These are phyloP conservation scores for Drosophila maculinotata DNA, from an alignment of 2,888 invertebrate genomes.

Conservation along the genomic window DNA sequence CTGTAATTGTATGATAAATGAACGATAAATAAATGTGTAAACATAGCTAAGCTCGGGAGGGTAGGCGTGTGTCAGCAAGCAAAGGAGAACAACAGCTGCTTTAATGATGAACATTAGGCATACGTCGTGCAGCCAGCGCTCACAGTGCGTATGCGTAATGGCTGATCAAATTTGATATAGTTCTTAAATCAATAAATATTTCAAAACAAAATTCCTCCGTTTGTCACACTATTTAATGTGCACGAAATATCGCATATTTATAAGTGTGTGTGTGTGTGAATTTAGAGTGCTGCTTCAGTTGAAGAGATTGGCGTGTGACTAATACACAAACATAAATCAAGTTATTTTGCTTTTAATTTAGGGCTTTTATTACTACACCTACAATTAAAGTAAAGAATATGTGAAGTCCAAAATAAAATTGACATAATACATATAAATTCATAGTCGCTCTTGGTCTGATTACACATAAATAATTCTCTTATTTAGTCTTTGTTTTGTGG, in stretches of 20 bases:
- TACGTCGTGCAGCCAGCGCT: conserved; percentile 4
- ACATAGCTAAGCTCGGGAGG: conserved; percentile 16
- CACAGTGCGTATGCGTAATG: too few species aligned
- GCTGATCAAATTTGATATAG: too few species aligned
- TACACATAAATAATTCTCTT: too few species aligned
- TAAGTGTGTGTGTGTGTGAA: conserved; percentile 7
- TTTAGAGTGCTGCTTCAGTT: conserved; percentile 11
- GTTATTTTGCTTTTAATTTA: conserved; percentile 65
- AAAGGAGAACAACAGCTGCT: conserved; percentile 5
- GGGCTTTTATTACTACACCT: too few species aligned
- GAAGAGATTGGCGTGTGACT: conserved; percentile 5
- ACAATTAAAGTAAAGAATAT: too few species aligned
- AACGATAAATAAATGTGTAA: conserved; percentile 51
- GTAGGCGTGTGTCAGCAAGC: too few species aligned
- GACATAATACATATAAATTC: too few species aligned
- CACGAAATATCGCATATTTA: neutral
- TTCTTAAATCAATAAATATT: too few species aligned
- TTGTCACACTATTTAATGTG: neutral
- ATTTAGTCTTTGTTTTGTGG: conserved; percentile 10
- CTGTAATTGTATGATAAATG: conserved; percentile 56
- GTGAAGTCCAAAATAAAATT: too few species aligned
- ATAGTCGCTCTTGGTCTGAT: too few species aligned
- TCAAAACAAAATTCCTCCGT: neutral
- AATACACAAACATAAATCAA: conserved; percentile 55
- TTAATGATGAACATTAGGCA: conserved; percentile 5